These are phyloP conservation scores for Limnephilus marmoratus DNA, from an alignment of 2,888 invertebrate species.

Conservation along the genomic window DNA sequence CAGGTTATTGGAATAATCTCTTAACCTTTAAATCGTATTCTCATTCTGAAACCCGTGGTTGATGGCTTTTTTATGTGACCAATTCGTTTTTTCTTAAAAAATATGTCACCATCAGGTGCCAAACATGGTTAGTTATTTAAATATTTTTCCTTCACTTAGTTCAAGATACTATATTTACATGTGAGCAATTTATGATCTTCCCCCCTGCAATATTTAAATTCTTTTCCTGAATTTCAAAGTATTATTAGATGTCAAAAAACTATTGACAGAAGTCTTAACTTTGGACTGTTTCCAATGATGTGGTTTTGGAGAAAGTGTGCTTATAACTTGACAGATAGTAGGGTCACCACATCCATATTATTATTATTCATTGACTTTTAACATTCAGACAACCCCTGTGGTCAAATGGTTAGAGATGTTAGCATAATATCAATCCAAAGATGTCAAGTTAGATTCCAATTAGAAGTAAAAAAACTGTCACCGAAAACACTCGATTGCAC, in stretches of 20 bases:
- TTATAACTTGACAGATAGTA: not conserved
- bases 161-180: not conserved
- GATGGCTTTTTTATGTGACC: not conserved
- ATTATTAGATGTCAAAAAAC: not conserved
- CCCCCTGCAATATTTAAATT: not conserved
- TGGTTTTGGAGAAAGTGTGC: not conserved
- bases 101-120: not conserved
- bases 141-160: not conserved
- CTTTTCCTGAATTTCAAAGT: not conserved
- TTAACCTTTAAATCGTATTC: slow-evolving; percentile 44
- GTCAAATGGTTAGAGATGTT: not conserved
- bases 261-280: not conserved
- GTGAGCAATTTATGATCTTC: not conserved
- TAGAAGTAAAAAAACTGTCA: not conserved
- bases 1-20: slow-evolving; percentile 10
- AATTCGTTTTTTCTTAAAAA: not conserved
- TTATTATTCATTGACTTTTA: not conserved
- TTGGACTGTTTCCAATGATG: not conserved
- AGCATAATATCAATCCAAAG: not conserved
- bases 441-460: not conserved
- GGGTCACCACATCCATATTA: not conserved
- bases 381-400: not conserved
- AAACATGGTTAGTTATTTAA: not conserved
- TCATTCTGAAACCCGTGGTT: not conserved
- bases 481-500: not conserved